These are phyloP conservation scores for Gymnoscelis rufifasciata DNA, from an alignment of 2,888 invertebrate species.

Conservation along the genomic window DNA sequence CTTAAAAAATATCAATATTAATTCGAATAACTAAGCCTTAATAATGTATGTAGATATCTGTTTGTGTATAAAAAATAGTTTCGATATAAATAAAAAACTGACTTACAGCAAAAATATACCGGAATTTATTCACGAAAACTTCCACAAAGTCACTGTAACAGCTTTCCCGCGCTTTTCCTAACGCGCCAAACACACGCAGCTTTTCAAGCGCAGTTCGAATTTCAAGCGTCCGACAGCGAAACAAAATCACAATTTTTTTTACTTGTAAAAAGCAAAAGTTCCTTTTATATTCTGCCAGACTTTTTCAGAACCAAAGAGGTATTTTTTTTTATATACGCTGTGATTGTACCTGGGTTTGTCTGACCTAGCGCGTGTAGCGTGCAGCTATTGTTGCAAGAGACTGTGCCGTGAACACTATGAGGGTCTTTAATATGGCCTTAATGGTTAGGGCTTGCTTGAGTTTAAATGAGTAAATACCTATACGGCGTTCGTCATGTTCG, in stretches of 20 bases:
- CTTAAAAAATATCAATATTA: no score
- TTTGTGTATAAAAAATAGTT: not conserved
- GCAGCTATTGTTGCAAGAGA: conserved; percentile 17
- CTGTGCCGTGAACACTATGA: conserved; percentile 12
- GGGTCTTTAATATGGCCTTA: conserved; percentile 19
- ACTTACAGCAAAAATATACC: conserved; percentile 15
- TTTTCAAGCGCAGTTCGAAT: not conserved
- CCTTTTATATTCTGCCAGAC: no score
- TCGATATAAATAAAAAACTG: not conserved
- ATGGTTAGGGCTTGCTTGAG: conserved; percentile 9
- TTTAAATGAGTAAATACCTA: not conserved
- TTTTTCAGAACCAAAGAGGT: no score
- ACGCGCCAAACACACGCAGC: conserved; percentile 1
- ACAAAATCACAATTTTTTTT: not conserved
- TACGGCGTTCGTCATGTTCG: not conserved
- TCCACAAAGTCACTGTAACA: conserved; percentile 12
- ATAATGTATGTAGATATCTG: no score
- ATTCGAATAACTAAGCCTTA: not conserved
- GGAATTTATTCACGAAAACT: conserved; percentile 15
- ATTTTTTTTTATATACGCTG: conserved; percentile 31
- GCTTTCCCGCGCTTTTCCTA: conserved; percentile 28
- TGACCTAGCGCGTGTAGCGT: conserved; percentile 19
- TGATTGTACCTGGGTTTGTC: conserved; percentile 37
- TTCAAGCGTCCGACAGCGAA: not conserved
- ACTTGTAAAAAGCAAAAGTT: not conserved